These are phyloP conservation scores for Chaetorhynchus papuensis DNA, from an alignment of 2,113 vertebrate genomes.

Conservation along the genomic window DNA sequence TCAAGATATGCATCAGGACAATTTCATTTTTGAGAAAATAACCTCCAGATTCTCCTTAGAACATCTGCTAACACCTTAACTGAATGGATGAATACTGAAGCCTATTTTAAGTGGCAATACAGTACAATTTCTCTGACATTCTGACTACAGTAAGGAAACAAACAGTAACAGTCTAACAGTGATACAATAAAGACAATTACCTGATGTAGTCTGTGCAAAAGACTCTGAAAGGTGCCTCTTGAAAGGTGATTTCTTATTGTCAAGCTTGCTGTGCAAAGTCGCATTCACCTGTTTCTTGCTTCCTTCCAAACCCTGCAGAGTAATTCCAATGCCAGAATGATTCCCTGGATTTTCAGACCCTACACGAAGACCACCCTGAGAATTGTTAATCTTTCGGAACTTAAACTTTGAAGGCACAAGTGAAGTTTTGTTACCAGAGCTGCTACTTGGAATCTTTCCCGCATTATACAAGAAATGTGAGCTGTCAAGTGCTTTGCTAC, in stretches of 20 bases:
- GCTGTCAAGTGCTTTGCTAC: not conserved
- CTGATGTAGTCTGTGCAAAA: conserved; percentile 71
- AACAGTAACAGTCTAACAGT: not conserved
- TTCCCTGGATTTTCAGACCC: conserved; percentile 7
- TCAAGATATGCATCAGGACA: not conserved
- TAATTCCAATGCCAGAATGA: conserved; percentile 7
- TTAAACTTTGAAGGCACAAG: conserved; percentile 53
- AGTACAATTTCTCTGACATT: not conserved
- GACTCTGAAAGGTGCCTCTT: conserved; percentile 81
- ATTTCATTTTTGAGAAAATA: not conserved
- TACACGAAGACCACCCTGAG: not conserved
- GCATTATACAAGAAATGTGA: not conserved
- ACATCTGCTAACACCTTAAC: not conserved
- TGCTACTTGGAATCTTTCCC: not conserved
- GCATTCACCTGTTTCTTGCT: conserved; percentile 14
- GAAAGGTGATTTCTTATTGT: conserved; percentile 63
- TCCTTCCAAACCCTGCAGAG: conserved; percentile 30
- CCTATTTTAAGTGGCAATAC: not conserved
- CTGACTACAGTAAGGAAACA: not conserved
- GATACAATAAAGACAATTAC: conserved; percentile 61
- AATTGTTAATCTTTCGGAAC: conserved; percentile 64
- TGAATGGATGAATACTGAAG: not conserved
- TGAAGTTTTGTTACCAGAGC: not conserved
- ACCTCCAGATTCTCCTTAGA: not conserved
- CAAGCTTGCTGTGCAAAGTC: conserved; percentile 5